phyloP scores from a whole-genome alignment of 1,140 invertebrate species.

The Drosophila bocki region DNA sequence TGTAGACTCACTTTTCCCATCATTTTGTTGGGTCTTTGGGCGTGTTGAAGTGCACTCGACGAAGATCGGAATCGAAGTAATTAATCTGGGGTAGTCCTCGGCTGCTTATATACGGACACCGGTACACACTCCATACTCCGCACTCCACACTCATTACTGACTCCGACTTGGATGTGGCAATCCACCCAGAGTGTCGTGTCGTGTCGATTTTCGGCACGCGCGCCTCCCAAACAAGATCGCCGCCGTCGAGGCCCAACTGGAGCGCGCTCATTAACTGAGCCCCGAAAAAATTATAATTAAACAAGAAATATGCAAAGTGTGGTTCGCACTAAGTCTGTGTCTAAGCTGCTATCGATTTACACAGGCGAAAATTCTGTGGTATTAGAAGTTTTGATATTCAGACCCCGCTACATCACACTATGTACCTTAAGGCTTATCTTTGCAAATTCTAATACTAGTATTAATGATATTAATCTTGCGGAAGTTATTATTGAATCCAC shows the following conservation, averaged over 20 bases:
- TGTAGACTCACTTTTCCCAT: conserved; percentile 68
- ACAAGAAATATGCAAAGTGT: conserved; percentile 71
- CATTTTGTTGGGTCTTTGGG: conserved; percentile 33
- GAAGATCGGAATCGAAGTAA: conserved; percentile 66
- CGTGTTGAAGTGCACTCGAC: conserved; percentile 61
- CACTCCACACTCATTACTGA: conserved; percentile 28
- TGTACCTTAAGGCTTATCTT: too few relatives aligned
- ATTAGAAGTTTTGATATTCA: too few relatives aligned
- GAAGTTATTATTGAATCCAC: too few relatives aligned
- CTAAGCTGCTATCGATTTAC: conserved; percentile 12
- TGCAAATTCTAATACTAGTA: too few relatives aligned
- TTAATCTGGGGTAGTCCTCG: conserved; percentile 72
- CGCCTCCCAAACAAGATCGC: conserved; percentile 56
- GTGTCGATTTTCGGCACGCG: conserved; percentile 44
- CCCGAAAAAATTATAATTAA: conserved; percentile 65
- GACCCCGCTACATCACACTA: too few relatives aligned
- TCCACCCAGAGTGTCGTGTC: conserved; percentile 50
- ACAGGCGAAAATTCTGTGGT: neutral
- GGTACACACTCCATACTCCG: conserved; percentile 9
- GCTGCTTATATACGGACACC: conserved; percentile 60
- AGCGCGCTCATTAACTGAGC: conserved; percentile 66
- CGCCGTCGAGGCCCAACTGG: conserved; percentile 23
- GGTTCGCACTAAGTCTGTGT: conserved; percentile 20
- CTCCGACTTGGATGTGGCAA: conserved; percentile 63
- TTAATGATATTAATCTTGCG: too few relatives aligned